phyloP scores from a whole-genome alignment of 2,113 vertebrate genomes.

The Odontophorus gujanensis region DNA sequence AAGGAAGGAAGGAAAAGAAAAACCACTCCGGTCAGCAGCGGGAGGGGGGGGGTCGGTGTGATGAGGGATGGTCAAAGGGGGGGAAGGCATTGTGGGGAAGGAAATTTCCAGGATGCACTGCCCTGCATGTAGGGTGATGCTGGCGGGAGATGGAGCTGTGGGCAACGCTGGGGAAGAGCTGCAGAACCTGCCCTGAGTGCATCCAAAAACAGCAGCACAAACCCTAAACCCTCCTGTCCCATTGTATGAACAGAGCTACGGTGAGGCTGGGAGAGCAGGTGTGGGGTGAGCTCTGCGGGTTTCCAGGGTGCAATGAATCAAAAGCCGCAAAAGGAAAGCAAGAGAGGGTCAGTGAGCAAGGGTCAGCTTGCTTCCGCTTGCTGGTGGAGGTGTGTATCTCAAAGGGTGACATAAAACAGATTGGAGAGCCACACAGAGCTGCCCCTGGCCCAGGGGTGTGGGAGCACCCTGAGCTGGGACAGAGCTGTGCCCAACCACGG shows the following conservation, averaged over 20 bases:
- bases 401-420: fast-evolving
- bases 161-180: neutral
- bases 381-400: neutral
- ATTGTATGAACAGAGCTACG: fast-evolving
- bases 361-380: fast-evolving
- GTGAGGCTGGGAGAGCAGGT: too few species aligned
- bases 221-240: fast-evolving
- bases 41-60: neutral
- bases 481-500: neutral
- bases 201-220: neutral
- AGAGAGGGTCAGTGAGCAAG: neutral
- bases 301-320: neutral
- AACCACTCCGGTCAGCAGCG: neutral
- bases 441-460: neutral
- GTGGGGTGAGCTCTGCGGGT: neutral
- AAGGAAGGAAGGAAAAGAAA: too few species aligned
- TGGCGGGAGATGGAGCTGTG: constrained; percentile 55
- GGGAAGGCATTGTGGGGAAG: constrained; percentile 32
- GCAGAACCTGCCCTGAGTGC: neutral
- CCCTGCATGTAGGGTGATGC: neutral
- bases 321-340: neutral
- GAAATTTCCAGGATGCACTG: constrained; percentile 45
- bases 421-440: neutral
- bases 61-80: neutral
- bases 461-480: neutral